Conservation (phyloP, 2,797 vertebrate genomes). For the Hapalemur alaotrensis region DNA sequence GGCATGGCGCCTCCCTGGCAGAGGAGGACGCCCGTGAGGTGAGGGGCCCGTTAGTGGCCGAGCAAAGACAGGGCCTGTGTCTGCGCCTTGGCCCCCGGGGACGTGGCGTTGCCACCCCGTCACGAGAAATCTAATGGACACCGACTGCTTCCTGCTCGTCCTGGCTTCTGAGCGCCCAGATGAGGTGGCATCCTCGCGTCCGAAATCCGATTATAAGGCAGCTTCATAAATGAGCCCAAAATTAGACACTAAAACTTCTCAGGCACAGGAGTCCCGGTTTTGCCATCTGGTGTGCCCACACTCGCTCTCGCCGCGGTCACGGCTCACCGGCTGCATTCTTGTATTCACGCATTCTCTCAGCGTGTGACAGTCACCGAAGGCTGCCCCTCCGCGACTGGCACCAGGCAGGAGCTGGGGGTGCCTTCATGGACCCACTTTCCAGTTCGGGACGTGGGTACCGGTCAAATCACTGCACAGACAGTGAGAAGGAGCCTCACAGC, state of each 20-base stretch:
- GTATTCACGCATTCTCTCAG: no score
- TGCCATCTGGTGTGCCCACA: neutral
- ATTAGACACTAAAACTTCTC: neutral
- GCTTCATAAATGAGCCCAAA: neutral
- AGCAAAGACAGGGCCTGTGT: rapidly evolving
- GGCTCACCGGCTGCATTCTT: neutral
- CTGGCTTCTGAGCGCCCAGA: neutral
- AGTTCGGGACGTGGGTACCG: rapidly evolving
- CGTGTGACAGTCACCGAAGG: rapidly evolving
- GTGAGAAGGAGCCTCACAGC: rapidly evolving
- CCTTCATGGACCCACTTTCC: neutral
- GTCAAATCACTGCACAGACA: no score
- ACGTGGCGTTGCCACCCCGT: rapidly evolving
- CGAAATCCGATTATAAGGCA: neutral
- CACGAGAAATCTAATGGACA: rapidly evolving
- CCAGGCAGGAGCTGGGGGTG: neutral
- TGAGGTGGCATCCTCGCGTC: rapidly evolving
- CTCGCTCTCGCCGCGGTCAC: rapidly evolving
- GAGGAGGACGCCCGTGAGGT: rapidly evolving
- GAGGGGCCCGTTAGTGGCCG: neutral
- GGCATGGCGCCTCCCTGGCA: rapidly evolving
- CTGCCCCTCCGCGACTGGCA: rapidly evolving
- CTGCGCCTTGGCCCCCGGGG: neutral
- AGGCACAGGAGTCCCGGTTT: neutral
- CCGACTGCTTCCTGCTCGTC: rapidly evolving